Base-by-base conservation (phyloP, 2,888 invertebrate species). In the Proisotoma minuta region DNA sequence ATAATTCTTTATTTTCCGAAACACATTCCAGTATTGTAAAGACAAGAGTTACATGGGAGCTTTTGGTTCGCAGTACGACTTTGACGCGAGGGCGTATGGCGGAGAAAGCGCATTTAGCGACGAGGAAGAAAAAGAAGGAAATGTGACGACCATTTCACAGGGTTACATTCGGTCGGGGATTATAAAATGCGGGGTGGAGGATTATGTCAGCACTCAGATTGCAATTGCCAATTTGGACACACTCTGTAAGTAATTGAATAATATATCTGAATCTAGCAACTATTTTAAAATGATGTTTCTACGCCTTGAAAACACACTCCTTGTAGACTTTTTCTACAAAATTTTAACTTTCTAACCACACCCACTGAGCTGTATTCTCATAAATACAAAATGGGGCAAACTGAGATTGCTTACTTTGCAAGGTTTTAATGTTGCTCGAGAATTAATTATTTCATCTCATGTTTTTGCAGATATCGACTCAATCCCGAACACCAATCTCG, bases 181-280 rank as follows among this genome's bases (percentile, higher is more conserved):
- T 12, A 57, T 69, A 10, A 66, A 66, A 57, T 69, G 69, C 28
- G 63, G 62, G 1, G 64, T 64, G 51, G 57, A 57, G 5, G 69
- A 69, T 29, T 69, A 69, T 48, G 51, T 64, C 3, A 62, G 63
- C 20, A 66, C 66, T 1, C 59, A 64, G 29, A 59, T 69, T 49
- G 66, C 64, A 1, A 62, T 69, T 50, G 69, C 69, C 4, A 66
- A 64, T 47, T 60, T 69, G 23, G 69, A 69, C 15, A 63, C 64
- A 5, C 50, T 69, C 12, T 62, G 66, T 68, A 62, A 27, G 65
- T 26, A 15, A 18, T 3, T 22, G 20, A 24, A 10, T 20, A 18
- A 34, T 10, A 10, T 34, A 10, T 34, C 34, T 10, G 15, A 15
- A 8, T 34, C 15, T 34, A 15, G 34, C 8, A 34, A 34, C 8